phyloP scores from a whole-genome alignment of 30 jellyfish, hydroid and myxozoan genomes.

The Clytia hemisphaerica region DNA sequence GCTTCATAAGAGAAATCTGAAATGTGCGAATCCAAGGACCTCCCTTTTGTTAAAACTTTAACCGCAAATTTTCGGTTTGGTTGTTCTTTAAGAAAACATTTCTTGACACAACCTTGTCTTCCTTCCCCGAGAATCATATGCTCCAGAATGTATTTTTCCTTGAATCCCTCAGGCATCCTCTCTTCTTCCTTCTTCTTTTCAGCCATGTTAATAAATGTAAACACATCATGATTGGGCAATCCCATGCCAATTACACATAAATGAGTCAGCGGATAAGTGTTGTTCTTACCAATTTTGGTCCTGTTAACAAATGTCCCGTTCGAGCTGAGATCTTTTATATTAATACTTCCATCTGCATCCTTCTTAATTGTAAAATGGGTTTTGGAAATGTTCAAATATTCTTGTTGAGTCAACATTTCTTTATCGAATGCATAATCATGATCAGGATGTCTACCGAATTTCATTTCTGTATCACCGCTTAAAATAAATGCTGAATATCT shows the following conservation, averaged over 20 bases:
- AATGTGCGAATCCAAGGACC: neutral
- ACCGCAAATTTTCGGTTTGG: conserved; percentile 7
- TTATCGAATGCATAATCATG: too few species aligned
- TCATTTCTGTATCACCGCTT: too few species aligned
- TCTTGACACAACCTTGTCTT: neutral
- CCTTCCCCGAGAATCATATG: conserved; percentile 3
- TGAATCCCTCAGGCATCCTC: neutral
- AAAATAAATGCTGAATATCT: too few species aligned
- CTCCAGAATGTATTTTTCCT: conserved; percentile 3
- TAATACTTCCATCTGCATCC: neutral
- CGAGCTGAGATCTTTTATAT: neutral
- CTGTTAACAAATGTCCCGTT: conserved; percentile 2
- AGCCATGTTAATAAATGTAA: neutral
- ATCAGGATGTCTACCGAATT: too few species aligned
- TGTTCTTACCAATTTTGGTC: neutral
- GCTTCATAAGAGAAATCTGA: neutral
- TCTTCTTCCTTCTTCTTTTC: neutral
- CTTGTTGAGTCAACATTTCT: too few species aligned
- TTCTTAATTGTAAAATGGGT: neutral
- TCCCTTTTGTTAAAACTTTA: neutral
- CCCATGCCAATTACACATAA: neutral
- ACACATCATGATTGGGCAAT: neutral
- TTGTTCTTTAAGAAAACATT: neutral
- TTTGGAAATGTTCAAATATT: neutral
- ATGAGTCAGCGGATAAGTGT: neutral